phyloP scores from a whole-genome alignment of 2,888 invertebrate species.

The Gastrophysa polygoni region DNA sequence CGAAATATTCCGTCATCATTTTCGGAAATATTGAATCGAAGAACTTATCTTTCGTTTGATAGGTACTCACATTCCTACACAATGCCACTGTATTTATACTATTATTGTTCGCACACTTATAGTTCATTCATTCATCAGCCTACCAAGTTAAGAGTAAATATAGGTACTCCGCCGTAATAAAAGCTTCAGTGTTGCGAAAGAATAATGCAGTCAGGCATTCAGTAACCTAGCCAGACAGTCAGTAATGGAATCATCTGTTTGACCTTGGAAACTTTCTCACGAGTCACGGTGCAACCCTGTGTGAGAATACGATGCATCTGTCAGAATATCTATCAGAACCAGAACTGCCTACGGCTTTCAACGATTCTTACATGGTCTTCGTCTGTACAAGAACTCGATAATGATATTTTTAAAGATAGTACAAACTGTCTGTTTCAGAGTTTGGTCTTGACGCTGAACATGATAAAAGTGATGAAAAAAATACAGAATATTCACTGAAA shows the following conservation, averaged over 20 bases:
- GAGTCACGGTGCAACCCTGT: slow-evolving; percentile 33
- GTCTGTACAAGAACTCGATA: not conserved
- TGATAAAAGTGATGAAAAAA: no score
- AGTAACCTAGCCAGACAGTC: slow-evolving; percentile 25
- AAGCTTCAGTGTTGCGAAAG: not conserved
- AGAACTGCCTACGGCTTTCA: not conserved
- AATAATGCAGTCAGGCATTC: not conserved
- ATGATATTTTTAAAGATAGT: not conserved
- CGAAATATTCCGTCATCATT: no score
- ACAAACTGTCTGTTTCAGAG: no score
- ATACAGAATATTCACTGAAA: no score
- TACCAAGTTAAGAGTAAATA: no score
- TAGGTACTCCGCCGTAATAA: no score
- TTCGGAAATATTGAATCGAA: no score
- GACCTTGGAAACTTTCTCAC: slow-evolving; percentile 39
- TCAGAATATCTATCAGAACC: not conserved
- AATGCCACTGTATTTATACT: no score
- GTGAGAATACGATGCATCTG: slow-evolving; percentile 18
- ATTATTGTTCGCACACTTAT: no score
- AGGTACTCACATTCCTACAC: no score
- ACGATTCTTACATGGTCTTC: not conserved
- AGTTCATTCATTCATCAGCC: not conserved
- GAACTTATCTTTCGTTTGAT: no score
- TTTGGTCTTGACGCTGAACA: no score
- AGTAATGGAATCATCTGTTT: slow-evolving; percentile 24